These are phyloP conservation scores for Symphodus melops DNA, from an alignment of 2,113 vertebrate genomes.

Conservation along the genomic window DNA sequence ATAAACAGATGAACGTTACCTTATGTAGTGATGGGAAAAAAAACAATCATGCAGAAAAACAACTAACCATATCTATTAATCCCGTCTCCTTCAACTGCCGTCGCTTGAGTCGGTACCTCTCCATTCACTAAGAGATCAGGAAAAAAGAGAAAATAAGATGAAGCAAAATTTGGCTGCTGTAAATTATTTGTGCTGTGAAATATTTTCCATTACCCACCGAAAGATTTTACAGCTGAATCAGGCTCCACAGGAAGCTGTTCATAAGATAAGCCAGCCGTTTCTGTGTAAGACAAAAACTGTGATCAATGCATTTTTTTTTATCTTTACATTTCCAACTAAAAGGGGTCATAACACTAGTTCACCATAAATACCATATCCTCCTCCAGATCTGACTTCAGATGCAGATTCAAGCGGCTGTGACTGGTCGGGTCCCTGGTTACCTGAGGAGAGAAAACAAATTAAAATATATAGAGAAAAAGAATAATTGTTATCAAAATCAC, in stretches of 20 bases:
- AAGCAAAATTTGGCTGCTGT: neutral
- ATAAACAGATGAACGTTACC: constrained; percentile 8
- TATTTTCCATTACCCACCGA: constrained; percentile 26
- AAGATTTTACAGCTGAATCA: constrained; percentile 55
- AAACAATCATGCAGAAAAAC: constrained; percentile 6
- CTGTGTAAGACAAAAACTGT: constrained; percentile 29
- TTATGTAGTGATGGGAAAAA: neutral
- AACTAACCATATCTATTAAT: constrained; percentile 53
- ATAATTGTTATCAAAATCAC: neutral
- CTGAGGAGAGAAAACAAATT: constrained; percentile 40
- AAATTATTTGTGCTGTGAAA: constrained; percentile 4
- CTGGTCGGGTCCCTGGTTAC: constrained; percentile 51
- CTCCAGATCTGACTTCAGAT: constrained; percentile 53
- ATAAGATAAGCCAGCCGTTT: constrained; percentile 49
- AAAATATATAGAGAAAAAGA: neutral
- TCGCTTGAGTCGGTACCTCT: constrained; percentile 36
- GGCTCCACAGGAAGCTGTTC: constrained; percentile 58
- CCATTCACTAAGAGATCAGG: constrained; percentile 51
- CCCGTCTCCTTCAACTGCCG: constrained; percentile 35
- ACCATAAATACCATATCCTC: constrained; percentile 27
- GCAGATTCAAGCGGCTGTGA: constrained; percentile 57
- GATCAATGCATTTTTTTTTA: neutral
- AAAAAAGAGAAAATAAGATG: neutral
- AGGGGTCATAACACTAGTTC: no score
- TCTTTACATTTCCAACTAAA: no score